Evolutionary conservation across 2,888 invertebrate genomes (phyloP).

Genomic region (Drosophila nr. medialis): DNA sequence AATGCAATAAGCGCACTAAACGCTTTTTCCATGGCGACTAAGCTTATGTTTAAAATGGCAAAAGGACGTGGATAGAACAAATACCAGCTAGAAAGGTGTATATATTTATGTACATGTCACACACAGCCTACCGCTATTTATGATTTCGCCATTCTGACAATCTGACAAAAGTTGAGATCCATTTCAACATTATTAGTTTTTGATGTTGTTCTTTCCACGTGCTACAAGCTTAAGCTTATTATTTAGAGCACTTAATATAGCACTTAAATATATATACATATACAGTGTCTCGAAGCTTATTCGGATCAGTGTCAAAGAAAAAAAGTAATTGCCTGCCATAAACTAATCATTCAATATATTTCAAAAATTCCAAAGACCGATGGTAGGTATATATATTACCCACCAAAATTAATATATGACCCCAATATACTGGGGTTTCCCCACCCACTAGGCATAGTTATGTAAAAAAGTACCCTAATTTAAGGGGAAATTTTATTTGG

Average conservation of each 20-base stretch:
- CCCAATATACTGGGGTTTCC: too few species aligned
- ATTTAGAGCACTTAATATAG: background rate
- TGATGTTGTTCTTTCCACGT: background rate
- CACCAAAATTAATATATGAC: too few species aligned
- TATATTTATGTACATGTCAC: background rate
- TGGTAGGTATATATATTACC: too few species aligned
- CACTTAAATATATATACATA: too few species aligned
- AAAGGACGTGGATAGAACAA: background rate
- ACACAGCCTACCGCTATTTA: background rate
- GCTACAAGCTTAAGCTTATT: background rate
- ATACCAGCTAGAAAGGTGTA: background rate
- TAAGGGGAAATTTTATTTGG: too few species aligned
- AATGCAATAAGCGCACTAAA: conserved; percentile 64
- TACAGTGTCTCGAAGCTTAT: too few species aligned
- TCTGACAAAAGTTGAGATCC: background rate
- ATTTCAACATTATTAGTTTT: background rate
- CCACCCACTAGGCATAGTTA: too few species aligned
- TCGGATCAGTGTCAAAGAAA: too few species aligned
- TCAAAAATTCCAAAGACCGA: too few species aligned
- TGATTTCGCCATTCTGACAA: background rate
- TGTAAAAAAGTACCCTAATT: too few species aligned
- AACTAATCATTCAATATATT: too few species aligned
- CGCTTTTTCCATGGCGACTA: conserved; percentile 48
- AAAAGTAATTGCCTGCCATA: too few species aligned
- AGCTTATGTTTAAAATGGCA: conserved; percentile 35